Conservation (phyloP, 53 echinoderm and acorn worm species). For the Echinarachnius parma region DNA sequence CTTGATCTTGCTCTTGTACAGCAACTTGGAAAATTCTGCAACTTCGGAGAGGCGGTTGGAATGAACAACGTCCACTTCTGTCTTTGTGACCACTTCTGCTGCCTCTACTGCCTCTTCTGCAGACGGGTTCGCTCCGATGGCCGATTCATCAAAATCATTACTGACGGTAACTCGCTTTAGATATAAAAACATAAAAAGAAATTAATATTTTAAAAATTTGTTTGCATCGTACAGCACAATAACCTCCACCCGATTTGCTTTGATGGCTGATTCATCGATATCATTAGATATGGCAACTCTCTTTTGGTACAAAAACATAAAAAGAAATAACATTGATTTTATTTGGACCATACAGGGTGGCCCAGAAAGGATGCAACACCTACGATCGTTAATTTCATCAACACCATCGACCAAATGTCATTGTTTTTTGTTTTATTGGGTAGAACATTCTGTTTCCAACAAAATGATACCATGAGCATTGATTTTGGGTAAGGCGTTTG, state of each 20-base stretch:
- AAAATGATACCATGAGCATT: no score
- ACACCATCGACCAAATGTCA: no score
- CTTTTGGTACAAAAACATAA: neutral
- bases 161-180: neutral
- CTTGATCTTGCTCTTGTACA: constrained; percentile 2
- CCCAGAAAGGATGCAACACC: no score
- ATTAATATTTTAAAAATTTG: neutral
- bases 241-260: neutral
- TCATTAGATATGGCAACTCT: neutral
- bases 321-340: no score
- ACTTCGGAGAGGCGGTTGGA: neutral
- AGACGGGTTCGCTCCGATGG: constrained; percentile 21
- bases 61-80: neutral
- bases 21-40: neutral
- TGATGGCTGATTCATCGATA: neutral
- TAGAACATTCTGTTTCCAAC: no score
- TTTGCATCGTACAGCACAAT: neutral
- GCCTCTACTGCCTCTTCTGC: constrained; percentile 17
- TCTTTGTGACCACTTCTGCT: neutral
- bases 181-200: neutral
- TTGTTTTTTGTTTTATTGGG: no score
- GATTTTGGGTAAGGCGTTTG: no score
- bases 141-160: neutral
- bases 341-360: no score
- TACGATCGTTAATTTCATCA: no score